Conservation (phyloP, 2,797 vertebrate genomes). For the Bradypus variegatus region DNA sequence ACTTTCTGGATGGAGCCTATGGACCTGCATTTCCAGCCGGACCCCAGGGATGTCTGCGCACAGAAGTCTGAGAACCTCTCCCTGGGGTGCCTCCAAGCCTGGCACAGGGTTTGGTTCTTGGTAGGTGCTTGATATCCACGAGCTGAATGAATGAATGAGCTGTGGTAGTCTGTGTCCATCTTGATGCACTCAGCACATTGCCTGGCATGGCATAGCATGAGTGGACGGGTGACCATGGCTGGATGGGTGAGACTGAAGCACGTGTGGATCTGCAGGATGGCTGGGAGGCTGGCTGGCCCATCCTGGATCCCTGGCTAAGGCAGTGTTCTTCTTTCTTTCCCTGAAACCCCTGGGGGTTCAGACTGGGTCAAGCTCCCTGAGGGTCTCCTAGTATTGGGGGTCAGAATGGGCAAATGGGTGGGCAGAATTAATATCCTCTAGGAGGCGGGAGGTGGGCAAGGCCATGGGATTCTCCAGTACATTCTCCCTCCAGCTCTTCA, state of each 20-base stretch:
- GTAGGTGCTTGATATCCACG: not conserved
- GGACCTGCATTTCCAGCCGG: not conserved
- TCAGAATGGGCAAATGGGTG: not conserved
- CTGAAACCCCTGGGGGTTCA: not conserved
- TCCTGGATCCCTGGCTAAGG: not conserved
- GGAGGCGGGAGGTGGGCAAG: not conserved
- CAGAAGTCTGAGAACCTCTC: not conserved
- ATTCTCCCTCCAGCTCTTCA: not conserved
- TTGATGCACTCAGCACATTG: not conserved
- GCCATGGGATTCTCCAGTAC: too few relatives aligned
- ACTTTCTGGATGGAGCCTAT: not conserved
- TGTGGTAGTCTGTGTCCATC: not conserved
- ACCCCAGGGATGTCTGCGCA: not conserved
- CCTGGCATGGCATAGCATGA: not conserved
- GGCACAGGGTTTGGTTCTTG: not conserved
- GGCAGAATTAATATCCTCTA: not conserved
- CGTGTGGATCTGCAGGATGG: not conserved
- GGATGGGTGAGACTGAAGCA: not conserved
- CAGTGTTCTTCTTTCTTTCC: not conserved
- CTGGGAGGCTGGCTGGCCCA: not conserved
- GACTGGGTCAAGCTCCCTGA: not conserved
- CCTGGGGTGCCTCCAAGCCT: not conserved
- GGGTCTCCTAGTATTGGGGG: not conserved
- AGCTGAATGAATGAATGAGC: not conserved
- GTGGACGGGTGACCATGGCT: not conserved